Percentiles rank a stretch among this genome's conserved stretches.
Evolutionary conservation across 2,797 vertebrate species (phyloP).

Genomic region (Amniataba percoides): DNA sequence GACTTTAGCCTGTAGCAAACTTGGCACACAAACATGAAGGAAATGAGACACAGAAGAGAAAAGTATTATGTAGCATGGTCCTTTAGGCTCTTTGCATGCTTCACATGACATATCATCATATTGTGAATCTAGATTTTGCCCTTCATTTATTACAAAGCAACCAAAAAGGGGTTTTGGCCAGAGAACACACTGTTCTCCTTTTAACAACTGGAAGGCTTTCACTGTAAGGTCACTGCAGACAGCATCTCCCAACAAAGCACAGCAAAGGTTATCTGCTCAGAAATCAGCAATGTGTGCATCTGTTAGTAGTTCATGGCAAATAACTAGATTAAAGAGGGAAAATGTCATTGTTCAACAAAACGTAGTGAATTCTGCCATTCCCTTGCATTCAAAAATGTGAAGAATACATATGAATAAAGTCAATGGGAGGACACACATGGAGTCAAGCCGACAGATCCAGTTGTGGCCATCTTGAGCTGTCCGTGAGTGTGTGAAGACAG

Average conservation of each 20-base stretch:
- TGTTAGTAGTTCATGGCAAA: not conserved
- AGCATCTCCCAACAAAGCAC: constrained; percentile 12
- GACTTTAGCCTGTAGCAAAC: constrained; percentile 7
- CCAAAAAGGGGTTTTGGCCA: not conserved
- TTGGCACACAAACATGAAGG: constrained; percentile 9
- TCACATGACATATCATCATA: constrained; percentile 16
- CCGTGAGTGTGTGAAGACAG: not conserved
- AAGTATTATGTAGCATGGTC: not conserved
- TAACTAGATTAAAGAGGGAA: not conserved
- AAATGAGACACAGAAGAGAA: not conserved
- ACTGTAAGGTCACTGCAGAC: not conserved
- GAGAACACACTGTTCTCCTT: constrained; percentile 9
- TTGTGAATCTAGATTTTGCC: constrained; percentile 28
- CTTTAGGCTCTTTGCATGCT: constrained; percentile 8
- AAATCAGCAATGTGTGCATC: not conserved
- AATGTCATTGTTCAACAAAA: not conserved
- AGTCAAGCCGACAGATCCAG: too few species aligned
- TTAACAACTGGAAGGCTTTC: constrained; percentile 18
- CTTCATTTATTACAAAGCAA: constrained; percentile 24
- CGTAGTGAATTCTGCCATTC: not conserved
- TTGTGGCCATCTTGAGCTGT: not conserved
- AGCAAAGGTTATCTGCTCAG: constrained; percentile 12
- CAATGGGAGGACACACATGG: too few species aligned
- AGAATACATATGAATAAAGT: too few species aligned
- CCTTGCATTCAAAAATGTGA: too few species aligned